These are phyloP conservation scores for Albula goreensis DNA, from an alignment of 2,113 vertebrate genomes.

Conservation along the genomic window DNA sequence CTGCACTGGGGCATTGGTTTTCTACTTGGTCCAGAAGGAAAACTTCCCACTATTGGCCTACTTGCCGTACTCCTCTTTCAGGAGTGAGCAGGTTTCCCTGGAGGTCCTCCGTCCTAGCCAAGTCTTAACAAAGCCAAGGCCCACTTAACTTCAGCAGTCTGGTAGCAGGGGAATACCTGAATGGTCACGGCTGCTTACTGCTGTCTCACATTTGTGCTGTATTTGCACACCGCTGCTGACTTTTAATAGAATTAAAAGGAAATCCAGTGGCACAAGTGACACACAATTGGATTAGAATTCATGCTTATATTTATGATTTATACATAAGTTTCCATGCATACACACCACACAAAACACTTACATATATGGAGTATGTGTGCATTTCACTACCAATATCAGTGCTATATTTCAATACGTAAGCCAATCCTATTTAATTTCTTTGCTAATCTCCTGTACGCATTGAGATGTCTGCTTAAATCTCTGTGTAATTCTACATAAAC, in stretches of 20 bases:
- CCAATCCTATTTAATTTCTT: not conserved
- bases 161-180: not conserved
- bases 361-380: no score
- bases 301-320: not conserved
- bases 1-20: not conserved
- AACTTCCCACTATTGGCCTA: not conserved
- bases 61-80: not conserved
- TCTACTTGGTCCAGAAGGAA: not conserved
- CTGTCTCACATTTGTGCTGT: not conserved
- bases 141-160: not conserved
- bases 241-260: no score
- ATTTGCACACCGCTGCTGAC: not conserved
- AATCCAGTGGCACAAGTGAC: not conserved
- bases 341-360: no score
- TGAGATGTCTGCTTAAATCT: not conserved
- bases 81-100: not conserved
- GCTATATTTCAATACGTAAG: not conserved
- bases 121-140: not conserved
- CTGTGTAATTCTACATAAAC: not conserved
- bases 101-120: not conserved
- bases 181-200: not conserved
- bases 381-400: not conserved
- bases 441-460: slow-evolving; percentile 1
- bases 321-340: not conserved
- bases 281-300: not conserved